Base-by-base conservation (phyloP, 2,888 invertebrate species). In the Heliconius charithonia region DNA sequence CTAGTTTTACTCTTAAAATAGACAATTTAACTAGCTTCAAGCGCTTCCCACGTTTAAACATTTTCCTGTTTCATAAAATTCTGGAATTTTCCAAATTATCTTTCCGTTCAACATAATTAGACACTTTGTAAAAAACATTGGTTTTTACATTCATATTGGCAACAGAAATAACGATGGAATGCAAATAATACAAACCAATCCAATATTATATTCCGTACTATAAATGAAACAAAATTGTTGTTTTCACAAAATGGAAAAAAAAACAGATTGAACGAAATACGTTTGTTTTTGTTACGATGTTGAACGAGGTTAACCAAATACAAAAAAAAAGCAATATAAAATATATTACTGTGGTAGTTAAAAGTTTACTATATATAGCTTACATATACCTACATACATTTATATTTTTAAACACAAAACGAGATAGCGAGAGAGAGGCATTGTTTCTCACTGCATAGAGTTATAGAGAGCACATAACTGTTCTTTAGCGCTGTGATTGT, bases 1-100 rank as follows among this genome's bases (percentile, higher is more conserved):
- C 85, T 88, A 89, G 89, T 88, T 86, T 89, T 87, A 88, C 86
- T 83, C 87, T 88, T 86, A 86, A 84, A 89, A 88, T 87, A 87
- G 87, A 89, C 83, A 85, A 85, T 86, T 87, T 87, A 85, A 84
- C 83, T 85, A 81, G 81, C 84, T 85, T 81, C 76, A 78, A 84
- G 75, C 75, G 70, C 37, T 77, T 77, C 29, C 59, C 67, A 62
- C 29, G 73, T 59, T 73, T 74, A 62, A 63, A 63, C 63, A 63
- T 63, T 63, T 74, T 63, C 25, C 41, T 63, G 37, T 37, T 41
- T 32, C 37, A 62, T 41, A 41, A 62, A 62, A 74, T 9, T 63
- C 59, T 4, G 59, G 25, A 70, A 7, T 45, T 25, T 70, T 45
- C 9, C 70, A 41, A 45, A 70, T 70, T 45, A 27, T 16, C 45